phyloP scores from a whole-genome alignment of 2,797 vertebrate genomes.

The Rhinichthys osculus region DNA sequence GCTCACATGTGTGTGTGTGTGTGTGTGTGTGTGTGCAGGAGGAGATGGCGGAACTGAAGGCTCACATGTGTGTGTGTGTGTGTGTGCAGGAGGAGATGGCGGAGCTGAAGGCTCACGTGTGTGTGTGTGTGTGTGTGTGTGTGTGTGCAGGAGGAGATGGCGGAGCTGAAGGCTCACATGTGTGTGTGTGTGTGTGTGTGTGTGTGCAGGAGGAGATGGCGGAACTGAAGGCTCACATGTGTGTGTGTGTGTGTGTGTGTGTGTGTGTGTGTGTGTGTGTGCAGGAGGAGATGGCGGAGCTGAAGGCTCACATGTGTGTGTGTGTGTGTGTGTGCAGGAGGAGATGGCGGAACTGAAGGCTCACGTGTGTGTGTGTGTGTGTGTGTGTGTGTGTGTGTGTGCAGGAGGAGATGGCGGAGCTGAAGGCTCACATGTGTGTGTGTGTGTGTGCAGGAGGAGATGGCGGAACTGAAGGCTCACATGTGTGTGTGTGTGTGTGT shows the following conservation, averaged over 20 bases:
- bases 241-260: no score
- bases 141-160: conserved; percentile 85
- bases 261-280: not conserved
- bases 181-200: not conserved
- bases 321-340: conserved; percentile 72
- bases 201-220: conserved; percentile 86
- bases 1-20: no score
- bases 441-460: conserved; percentile 80
- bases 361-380: no score
- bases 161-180: conserved; percentile 89
- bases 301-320: conserved; percentile 80
- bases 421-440: conserved; percentile 79
- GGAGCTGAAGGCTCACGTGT: no score
- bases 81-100: no score
- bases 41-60: no score
- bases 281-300: conserved; percentile 90
- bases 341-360: conserved; percentile 91
- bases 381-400: not conserved
- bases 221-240: conserved; percentile 88
- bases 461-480: conserved; percentile 90
- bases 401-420: conserved; percentile 90
- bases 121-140: not conserved
- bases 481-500: not conserved
- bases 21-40: no score
- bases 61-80: no score